phyloP scores from a whole-genome alignment of 2,888 invertebrate species.

The Epiblema foenella region DNA sequence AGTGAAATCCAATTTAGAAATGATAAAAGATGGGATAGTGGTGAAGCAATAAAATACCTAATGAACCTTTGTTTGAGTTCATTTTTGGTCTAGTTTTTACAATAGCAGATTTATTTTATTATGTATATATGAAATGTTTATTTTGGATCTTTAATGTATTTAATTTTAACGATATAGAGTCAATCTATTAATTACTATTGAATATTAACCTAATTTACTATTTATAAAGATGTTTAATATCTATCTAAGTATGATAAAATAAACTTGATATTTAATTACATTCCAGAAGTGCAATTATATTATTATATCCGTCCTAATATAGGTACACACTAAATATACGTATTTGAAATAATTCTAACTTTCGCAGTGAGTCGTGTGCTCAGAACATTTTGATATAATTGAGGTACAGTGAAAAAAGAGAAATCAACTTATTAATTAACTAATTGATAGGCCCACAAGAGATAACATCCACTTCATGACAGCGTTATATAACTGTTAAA shows the following conservation, averaged over 20 bases:
- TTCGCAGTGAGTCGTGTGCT: no score
- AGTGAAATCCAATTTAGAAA: no score
- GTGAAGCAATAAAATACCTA: neutral
- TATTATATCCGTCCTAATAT: constrained; percentile 49
- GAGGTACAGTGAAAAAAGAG: no score
- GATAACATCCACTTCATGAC: no score
- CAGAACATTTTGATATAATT: no score
- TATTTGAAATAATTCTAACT: neutral
- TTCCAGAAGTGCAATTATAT: constrained; percentile 56
- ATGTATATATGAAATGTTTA: neutral
- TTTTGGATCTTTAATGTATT: constrained; percentile 9
- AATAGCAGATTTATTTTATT: neutral
- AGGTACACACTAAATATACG: neutral
- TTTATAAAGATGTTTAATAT: neutral
- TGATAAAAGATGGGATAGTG: no score
- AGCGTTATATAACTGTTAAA: no score
- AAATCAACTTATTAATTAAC: no score
- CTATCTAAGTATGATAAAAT: constrained; percentile 23
- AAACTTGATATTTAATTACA: constrained; percentile 43
- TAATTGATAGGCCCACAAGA: no score
- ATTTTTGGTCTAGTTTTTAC: neutral
- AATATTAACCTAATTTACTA: neutral
- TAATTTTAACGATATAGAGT: neutral
- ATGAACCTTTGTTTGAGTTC: neutral
- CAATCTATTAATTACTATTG: constrained; percentile 3